These are phyloP conservation scores for Coregonus suidteri DNA, from an alignment of 2,797 vertebrate species.

Conservation along the genomic window DNA sequence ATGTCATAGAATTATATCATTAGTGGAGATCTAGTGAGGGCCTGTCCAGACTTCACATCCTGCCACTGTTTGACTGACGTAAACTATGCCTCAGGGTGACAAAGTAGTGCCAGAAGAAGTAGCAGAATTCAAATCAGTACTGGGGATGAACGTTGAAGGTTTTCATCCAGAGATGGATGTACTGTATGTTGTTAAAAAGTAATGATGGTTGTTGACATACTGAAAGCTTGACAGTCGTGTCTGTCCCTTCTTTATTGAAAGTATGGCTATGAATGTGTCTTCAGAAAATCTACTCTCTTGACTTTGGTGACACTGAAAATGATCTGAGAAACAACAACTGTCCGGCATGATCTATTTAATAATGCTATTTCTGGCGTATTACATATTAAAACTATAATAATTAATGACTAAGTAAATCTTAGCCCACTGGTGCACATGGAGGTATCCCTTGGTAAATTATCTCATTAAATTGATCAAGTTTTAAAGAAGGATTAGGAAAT, in stretches of 20 bases:
- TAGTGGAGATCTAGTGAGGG: slow-evolving; percentile 57
- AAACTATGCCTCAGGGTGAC: slow-evolving; percentile 51
- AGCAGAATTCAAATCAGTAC: slow-evolving; percentile 19
- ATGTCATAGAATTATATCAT: slow-evolving; percentile 67
- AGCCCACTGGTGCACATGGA: slow-evolving; percentile 1
- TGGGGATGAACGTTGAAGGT: slow-evolving; percentile 11
- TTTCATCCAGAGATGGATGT: neutral
- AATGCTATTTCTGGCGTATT: slow-evolving; percentile 16
- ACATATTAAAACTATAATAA: neutral
- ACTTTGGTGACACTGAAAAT: slow-evolving; percentile 28
- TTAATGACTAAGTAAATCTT: slow-evolving; percentile 13
- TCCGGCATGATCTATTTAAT: slow-evolving; percentile 35
- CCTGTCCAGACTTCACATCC: slow-evolving; percentile 47
- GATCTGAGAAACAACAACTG: slow-evolving; percentile 30
- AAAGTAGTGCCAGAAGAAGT: slow-evolving; percentile 42
- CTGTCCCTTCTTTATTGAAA: neutral
- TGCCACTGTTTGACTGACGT: slow-evolving; percentile 53
- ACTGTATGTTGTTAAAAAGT: neutral
- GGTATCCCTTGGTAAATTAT: slow-evolving; percentile 16
- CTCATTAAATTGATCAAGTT: slow-evolving; percentile 16
- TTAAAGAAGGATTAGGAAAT: slow-evolving; percentile 47
- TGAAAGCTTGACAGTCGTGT: neutral
- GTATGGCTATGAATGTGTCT: neutral
- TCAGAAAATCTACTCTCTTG: slow-evolving; percentile 21
- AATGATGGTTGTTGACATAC: slow-evolving; percentile 11